Base-by-base conservation (phyloP, 2,888 invertebrate species). In the Yponomeuta malinellus region DNA sequence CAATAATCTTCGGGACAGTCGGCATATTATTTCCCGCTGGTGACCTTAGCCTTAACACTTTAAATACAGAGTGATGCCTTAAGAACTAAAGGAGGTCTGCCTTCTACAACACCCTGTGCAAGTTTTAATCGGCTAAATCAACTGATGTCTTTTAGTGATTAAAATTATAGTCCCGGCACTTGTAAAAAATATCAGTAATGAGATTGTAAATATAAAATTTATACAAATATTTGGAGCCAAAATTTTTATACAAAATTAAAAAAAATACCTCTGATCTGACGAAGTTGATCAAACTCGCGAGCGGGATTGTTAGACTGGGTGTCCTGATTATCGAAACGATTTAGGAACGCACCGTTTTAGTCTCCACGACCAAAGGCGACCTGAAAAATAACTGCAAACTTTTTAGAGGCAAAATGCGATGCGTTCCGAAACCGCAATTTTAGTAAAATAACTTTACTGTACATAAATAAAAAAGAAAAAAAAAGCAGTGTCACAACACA, bases 211-310 rank as follows among this genome's bases (percentile, higher is more conserved):
- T 59, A 59, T 59, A 59, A 59, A 59, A 59, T 59, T 59, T 15
- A 78, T 91, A 90, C 90, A 91, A 90, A 91, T 91, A 91, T 90
- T 88, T 70, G 70, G 85, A 88, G 85, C 83, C 88, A 87, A 90
- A 90, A 89, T 89, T 91, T 90, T 90, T 89, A 89, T 90, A 90
- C 86, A 89, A 89, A 90, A 87, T 33, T 67, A 3, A 67, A 59
- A 64, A 59, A 59, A 59, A 15, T 88, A 87, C 86, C 89, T 88
- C 86, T 81, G 87, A 88, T 85, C 85, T 85, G 88, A 87, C 86
- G 83, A 83, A 85, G 87, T 85, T 80, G 84, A 12, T 48, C 9
- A 65, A 59, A 59, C 3, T 65, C 33, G 29, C 29, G 65, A 76
- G 76, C 74, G 81, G 74, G 29, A 52, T 52, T 52, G 52, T 59